Evolutionary conservation across 2,888 invertebrate species (phyloP).

Genomic region (Thysanoteuthis rhombus): DNA sequence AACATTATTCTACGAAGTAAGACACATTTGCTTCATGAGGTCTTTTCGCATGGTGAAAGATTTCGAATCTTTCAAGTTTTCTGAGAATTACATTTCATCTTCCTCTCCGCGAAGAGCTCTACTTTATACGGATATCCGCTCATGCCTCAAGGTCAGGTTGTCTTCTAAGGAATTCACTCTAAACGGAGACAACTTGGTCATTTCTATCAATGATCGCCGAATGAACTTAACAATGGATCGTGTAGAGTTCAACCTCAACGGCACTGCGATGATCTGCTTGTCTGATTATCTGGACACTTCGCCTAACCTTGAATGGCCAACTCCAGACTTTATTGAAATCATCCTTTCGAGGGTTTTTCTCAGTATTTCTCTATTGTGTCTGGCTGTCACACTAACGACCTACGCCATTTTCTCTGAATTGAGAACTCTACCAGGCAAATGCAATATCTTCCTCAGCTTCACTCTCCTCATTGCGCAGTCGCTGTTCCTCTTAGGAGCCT

Average conservation of each 20-base stretch:
- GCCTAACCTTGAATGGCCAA: neutral
- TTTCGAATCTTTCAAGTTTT: neutral
- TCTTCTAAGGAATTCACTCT: neutral
- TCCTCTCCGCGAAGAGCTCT: neutral
- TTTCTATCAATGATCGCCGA: neutral
- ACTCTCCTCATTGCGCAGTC: conserved; percentile 43
- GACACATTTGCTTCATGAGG: too few relatives aligned
- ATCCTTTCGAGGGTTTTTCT: neutral
- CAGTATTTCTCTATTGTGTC: conserved; percentile 39
- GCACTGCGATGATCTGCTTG: neutral
- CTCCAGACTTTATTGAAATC: neutral
- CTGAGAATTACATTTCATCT: neutral
- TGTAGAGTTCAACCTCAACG: neutral
- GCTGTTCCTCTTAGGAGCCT: conserved; percentile 40
- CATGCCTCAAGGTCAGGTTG: neutral
- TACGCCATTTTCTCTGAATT: conserved; percentile 42
- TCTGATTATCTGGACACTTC: neutral
- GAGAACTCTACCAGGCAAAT: conserved; percentile 45
- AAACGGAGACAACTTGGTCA: neutral
- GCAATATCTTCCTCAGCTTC: conserved; percentile 44
- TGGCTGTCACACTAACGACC: conserved; percentile 41
- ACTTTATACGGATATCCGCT: neutral
- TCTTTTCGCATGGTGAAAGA: neutral
- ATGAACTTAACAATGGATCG: neutral
- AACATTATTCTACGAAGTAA: neutral